Evolutionary conservation across 2,888 invertebrate genomes (phyloP).

Genomic region (Agrochola circellaris): DNA sequence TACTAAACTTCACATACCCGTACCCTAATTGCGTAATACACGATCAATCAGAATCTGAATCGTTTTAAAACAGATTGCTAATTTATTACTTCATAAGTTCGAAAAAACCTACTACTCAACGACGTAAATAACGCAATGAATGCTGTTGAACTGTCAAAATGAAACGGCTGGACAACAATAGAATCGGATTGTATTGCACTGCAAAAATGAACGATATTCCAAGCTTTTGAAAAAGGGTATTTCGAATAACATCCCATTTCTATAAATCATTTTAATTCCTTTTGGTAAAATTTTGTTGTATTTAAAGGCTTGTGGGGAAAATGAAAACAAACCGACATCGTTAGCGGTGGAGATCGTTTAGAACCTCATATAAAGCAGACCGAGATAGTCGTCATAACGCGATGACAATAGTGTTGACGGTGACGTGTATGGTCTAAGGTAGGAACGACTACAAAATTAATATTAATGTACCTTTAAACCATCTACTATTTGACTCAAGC

Average conservation of each 20-base stretch:
- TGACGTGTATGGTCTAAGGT: constrained; percentile 33
- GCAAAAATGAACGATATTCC: background rate
- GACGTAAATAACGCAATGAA: too few relatives aligned
- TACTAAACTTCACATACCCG: background rate
- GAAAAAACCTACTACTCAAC: too few relatives aligned
- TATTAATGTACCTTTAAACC: too few relatives aligned
- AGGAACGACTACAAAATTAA: constrained; percentile 8
- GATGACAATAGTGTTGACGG: constrained; percentile 63
- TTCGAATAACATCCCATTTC: background rate
- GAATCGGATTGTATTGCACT: too few relatives aligned
- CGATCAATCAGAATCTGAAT: too few relatives aligned
- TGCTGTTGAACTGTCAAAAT: too few relatives aligned
- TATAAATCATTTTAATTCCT: constrained; percentile 22
- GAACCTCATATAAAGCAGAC: constrained; percentile 56
- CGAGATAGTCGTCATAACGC: constrained; percentile 62
- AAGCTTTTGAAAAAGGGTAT: background rate
- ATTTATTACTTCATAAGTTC: too few relatives aligned
- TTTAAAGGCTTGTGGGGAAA: background rate
- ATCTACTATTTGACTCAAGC: background rate
- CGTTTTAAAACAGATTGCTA: too few relatives aligned
- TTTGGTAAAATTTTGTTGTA: constrained; percentile 1
- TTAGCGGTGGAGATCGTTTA: constrained; percentile 56
- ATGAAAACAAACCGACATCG: constrained; percentile 45
- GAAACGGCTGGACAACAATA: background rate
- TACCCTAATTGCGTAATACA: too few relatives aligned